A percentile compares a stretch with the other conserved stretches of the same genome.
phyloP scores from a whole-genome alignment of 2,797 vertebrate genomes.

The Rhinogobio ventralis region DNA sequence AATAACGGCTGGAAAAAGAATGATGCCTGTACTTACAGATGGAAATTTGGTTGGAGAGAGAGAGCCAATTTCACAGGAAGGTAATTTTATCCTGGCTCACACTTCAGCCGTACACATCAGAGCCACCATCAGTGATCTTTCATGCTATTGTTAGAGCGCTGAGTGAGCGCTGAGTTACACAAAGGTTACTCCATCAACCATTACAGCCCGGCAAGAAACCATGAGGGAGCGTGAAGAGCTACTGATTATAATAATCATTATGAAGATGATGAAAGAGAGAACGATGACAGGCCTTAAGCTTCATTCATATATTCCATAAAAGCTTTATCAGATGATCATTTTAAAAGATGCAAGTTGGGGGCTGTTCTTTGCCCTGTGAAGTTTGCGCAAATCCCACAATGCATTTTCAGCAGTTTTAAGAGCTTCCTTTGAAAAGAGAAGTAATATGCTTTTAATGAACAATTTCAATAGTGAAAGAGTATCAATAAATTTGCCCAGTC shows the following conservation, averaged over 20 bases:
- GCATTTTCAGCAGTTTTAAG: constrained; percentile 7
- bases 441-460: constrained; percentile 23
- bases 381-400: background rate
- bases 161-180: constrained; percentile 33
- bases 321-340: constrained; percentile 1
- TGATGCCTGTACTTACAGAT: constrained; percentile 59
- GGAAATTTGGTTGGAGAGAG: constrained; percentile 73
- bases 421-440: background rate
- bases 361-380: background rate
- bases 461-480: constrained; percentile 4
- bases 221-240: constrained; percentile 11
- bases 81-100: constrained; percentile 72
- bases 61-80: constrained; percentile 74
- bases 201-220: constrained; percentile 8
- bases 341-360: background rate
- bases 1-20: constrained; percentile 25
- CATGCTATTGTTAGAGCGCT: constrained; percentile 44
- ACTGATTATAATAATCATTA: constrained; percentile 34
- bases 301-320: constrained; percentile 4
- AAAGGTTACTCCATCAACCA: constrained; percentile 46
- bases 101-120: constrained; percentile 53
- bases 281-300: background rate
- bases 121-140: constrained; percentile 44
- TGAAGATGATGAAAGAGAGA: constrained; percentile 14
- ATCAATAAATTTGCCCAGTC: background rate